Conservation (phyloP, 2,888 invertebrate genomes). For the Hemicrepidius hirtus region DNA sequence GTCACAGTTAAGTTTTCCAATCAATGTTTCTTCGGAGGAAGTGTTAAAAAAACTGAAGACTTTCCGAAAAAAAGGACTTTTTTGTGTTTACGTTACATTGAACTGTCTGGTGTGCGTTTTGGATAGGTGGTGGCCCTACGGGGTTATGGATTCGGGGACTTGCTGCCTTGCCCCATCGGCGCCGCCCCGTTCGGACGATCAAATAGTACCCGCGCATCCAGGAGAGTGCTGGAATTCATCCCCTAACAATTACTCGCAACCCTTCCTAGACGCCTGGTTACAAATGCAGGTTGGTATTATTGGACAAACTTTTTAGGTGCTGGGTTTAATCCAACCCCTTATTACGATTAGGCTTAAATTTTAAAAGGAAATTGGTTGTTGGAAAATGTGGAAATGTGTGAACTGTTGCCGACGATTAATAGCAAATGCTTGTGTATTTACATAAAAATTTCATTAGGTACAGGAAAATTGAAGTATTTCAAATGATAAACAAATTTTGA, state of each 20-base stretch:
- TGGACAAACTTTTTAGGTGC: not conserved
- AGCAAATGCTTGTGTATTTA: too few relatives aligned
- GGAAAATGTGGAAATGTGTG: too few relatives aligned
- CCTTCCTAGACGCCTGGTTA: conserved; percentile 71
- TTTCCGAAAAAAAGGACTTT: not conserved
- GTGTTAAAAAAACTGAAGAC: not conserved
- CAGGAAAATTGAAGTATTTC: too few relatives aligned
- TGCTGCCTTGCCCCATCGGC: conserved; percentile 70
- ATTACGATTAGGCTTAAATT: too few relatives aligned
- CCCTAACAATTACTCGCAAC: conserved; percentile 65
- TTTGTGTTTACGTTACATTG: conserved; percentile 30
- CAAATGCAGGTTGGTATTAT: conserved; percentile 68
- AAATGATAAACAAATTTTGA: too few relatives aligned
- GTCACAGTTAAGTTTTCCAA: not conserved
- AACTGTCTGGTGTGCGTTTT: conserved; percentile 51
- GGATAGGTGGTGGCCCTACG: conserved; percentile 56
- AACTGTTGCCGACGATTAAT: too few relatives aligned
- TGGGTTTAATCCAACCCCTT: not conserved
- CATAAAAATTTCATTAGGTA: too few relatives aligned
- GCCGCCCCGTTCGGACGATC: conserved; percentile 70
- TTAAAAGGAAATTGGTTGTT: too few relatives aligned
- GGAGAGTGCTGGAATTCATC: conserved; percentile 72
- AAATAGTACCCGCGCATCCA: conserved; percentile 69
- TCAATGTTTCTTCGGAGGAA: not conserved
- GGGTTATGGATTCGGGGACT: conserved; percentile 71